These are phyloP conservation scores for Capreolus pygargus DNA, from an alignment of 2,113 vertebrate species.

Conservation along the genomic window DNA sequence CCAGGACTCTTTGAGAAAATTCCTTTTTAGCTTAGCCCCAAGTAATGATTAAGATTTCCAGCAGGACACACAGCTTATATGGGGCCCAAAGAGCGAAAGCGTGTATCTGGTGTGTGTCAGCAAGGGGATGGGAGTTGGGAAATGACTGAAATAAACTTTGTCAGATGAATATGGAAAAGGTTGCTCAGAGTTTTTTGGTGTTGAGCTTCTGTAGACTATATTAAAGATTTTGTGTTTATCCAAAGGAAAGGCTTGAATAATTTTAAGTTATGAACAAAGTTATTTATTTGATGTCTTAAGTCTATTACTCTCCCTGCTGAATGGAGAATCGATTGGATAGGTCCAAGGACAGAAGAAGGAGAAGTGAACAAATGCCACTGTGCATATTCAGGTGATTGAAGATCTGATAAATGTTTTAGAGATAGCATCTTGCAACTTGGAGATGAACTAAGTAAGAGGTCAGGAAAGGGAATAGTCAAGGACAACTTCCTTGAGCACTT, in stretches of 20 bases:
- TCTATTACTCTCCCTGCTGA: background rate
- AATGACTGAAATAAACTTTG: background rate
- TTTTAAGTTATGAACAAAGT: background rate
- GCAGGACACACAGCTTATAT: background rate
- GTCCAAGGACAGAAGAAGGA: background rate
- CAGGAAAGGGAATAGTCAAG: background rate
- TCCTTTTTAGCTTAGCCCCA: background rate
- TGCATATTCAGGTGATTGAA: background rate
- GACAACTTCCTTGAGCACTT: background rate
- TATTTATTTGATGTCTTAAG: background rate
- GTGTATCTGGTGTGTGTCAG: background rate
- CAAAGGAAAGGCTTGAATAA: background rate
- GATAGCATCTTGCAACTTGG: background rate
- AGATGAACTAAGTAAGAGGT: background rate
- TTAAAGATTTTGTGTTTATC: background rate
- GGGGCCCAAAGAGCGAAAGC: background rate
- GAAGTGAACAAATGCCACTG: background rate
- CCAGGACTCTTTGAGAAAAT: background rate
- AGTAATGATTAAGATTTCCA: background rate
- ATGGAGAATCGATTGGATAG: background rate
- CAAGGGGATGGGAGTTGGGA: background rate
- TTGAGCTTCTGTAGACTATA: background rate
- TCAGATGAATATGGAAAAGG: background rate
- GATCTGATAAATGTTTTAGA: background rate
- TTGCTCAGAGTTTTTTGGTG: background rate